Evolutionary conservation across 2,888 invertebrate genomes (phyloP).

Genomic region (Geophilus truncorum): DNA sequence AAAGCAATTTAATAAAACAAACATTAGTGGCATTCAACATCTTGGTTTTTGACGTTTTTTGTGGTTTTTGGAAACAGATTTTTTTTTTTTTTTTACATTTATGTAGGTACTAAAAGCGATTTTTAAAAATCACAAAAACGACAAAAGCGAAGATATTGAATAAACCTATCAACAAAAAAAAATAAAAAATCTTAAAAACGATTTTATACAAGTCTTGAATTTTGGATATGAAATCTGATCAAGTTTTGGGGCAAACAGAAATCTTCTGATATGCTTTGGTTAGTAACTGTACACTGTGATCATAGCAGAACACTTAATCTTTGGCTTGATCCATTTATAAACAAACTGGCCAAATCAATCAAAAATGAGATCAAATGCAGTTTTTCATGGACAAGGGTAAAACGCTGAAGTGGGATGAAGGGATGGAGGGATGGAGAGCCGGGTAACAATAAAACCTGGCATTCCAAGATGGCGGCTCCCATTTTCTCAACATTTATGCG

Average conservation of each 20-base stretch:
- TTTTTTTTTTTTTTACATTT: no score
- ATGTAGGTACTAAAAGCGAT: no score
- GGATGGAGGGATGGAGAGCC: no score
- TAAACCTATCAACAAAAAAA: background rate
- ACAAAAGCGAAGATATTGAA: no score
- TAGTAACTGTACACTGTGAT: background rate
- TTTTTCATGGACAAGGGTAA: no score
- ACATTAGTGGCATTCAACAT: no score
- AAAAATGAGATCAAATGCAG: background rate
- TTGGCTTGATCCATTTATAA: background rate
- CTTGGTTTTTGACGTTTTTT: no score
- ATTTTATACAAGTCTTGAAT: background rate
- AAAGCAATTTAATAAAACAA: background rate
- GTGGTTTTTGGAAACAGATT: no score
- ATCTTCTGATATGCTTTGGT: background rate
- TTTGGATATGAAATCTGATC: background rate
- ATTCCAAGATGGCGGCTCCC: no score
- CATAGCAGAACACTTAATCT: background rate
- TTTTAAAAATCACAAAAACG: background rate
- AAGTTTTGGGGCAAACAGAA: background rate
- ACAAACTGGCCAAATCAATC: background rate
- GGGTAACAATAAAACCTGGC: no score
- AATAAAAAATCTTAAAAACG: background rate
- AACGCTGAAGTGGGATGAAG: no score
- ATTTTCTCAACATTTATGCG: no score